Evolutionary conservation across 37 sponge, comb jelly and placozoan species (phyloP).

Genomic region (Aplysina aerophoba): DNA sequence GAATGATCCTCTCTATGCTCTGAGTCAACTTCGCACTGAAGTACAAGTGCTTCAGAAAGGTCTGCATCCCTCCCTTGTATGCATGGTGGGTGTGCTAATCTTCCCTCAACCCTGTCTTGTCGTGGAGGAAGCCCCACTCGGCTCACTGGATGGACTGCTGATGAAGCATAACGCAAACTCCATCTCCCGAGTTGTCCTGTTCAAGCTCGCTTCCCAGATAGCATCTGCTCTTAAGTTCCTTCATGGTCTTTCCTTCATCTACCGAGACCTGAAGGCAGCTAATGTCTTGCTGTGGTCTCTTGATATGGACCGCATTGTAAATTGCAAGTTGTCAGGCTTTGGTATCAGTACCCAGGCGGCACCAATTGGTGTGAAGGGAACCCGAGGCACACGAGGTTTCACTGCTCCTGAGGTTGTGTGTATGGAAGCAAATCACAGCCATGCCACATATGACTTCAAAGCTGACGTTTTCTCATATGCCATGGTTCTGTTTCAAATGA

Average conservation of each 20-base stretch:
- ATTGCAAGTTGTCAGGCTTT: conserved; percentile 53
- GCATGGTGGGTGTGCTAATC: conserved; percentile 55
- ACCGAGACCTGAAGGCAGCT: conserved; percentile 53
- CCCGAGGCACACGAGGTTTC: conserved; percentile 44
- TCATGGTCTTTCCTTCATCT: conserved; percentile 40
- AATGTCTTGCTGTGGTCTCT: conserved; percentile 70
- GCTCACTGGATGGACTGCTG: conserved; percentile 34
- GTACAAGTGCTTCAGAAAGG: conserved; percentile 37
- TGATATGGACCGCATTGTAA: conserved; percentile 26
- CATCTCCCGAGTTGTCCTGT: conserved; percentile 40
- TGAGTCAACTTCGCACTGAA: conserved; percentile 44
- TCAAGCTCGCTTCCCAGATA: conserved; percentile 54
- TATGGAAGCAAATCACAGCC: not conserved
- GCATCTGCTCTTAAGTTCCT: conserved; percentile 53
- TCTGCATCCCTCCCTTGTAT: conserved; percentile 54
- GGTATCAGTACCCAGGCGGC: conserved; percentile 25
- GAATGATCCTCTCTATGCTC: not conserved
- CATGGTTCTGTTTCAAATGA: conserved; percentile 51
- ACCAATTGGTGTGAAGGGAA: conserved; percentile 46
- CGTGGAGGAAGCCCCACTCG: conserved; percentile 57
- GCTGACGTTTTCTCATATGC: conserved; percentile 67
- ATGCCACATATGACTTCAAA: conserved; percentile 29
- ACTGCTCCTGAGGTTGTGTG: conserved; percentile 65
- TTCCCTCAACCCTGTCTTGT: conserved; percentile 39
- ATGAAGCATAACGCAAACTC: not conserved